Conservation (phyloP, 1,140 invertebrate species). For the Planococcus citri region DNA sequence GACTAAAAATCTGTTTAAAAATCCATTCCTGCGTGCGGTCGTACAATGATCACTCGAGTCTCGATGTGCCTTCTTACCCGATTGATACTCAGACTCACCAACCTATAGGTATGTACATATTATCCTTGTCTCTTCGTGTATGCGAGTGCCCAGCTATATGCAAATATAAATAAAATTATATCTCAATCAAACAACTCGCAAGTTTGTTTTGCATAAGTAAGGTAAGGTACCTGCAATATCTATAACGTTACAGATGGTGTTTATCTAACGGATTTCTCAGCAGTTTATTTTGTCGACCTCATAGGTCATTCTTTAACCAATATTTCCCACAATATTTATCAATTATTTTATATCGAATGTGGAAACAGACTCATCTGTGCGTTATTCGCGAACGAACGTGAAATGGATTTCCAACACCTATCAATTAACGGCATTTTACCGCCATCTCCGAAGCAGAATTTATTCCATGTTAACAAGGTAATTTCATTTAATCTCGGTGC, state of each 20-base stretch:
- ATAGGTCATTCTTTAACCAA: not conserved
- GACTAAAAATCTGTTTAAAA: no score
- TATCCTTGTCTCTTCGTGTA: no score
- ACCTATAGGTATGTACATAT: no score
- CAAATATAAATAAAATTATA: not conserved
- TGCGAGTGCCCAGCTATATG: no score
- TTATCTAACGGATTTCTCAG: not conserved
- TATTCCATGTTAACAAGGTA: not conserved
- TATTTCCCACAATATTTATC: constrained; percentile 3
- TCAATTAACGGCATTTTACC: not conserved
- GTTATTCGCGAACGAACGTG: not conserved
- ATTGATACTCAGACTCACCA: no score
- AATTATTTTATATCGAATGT: not conserved
- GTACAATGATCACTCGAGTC: no score
- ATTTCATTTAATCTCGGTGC: not conserved
- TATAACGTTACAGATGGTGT: not conserved
- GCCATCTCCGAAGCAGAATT: not conserved
- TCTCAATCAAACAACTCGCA: no score
- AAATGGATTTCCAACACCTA: not conserved
- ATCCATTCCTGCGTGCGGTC: no score
- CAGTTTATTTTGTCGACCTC: not conserved
- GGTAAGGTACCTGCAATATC: not conserved
- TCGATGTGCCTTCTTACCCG: no score
- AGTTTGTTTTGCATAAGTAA: no score
- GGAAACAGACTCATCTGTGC: not conserved